Percentiles rank a stretch among this genome's conserved stretches.
phyloP scores from a whole-genome alignment of 2,888 invertebrate genomes.

The Euzophera pinguis region DNA sequence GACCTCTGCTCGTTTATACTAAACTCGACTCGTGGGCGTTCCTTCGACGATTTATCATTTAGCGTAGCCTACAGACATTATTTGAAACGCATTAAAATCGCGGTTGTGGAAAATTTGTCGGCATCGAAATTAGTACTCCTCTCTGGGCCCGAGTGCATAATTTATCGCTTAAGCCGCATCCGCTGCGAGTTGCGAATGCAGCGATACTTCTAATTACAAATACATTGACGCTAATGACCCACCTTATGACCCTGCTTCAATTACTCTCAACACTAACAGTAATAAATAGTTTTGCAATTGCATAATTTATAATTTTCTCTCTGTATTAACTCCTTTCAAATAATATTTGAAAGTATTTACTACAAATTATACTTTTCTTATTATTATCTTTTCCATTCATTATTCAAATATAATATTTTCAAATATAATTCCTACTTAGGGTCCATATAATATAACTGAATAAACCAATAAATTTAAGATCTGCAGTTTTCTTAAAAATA shows the following conservation, averaged over 20 bases:
- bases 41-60: constrained; percentile 77
- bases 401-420: too few relatives aligned
- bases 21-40: constrained; percentile 70
- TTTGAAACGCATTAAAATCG: constrained; percentile 79
- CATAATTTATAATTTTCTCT: background rate
- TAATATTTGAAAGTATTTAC: too few relatives aligned
- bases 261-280: background rate
- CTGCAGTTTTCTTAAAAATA: too few relatives aligned
- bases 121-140: constrained; percentile 77
- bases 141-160: constrained; percentile 68
- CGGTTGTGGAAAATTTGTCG: constrained; percentile 77
- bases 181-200: constrained; percentile 55
- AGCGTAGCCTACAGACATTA: constrained; percentile 78
- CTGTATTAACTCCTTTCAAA: too few relatives aligned
- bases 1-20: constrained; percentile 63
- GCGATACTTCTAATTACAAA: constrained; percentile 66
- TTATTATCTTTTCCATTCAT: too few relatives aligned
- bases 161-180: constrained; percentile 72
- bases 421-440: too few relatives aligned
- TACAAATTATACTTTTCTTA: too few relatives aligned
- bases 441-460: too few relatives aligned
- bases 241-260: constrained; percentile 17
- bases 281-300: background rate
- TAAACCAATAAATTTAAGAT: too few relatives aligned
- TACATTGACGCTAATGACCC: constrained; percentile 62